Percentiles rank a stretch among this genome's conserved stretches.
phyloP scores from a whole-genome alignment of 2,797 vertebrate species.

The Carcharodon carcharias region DNA sequence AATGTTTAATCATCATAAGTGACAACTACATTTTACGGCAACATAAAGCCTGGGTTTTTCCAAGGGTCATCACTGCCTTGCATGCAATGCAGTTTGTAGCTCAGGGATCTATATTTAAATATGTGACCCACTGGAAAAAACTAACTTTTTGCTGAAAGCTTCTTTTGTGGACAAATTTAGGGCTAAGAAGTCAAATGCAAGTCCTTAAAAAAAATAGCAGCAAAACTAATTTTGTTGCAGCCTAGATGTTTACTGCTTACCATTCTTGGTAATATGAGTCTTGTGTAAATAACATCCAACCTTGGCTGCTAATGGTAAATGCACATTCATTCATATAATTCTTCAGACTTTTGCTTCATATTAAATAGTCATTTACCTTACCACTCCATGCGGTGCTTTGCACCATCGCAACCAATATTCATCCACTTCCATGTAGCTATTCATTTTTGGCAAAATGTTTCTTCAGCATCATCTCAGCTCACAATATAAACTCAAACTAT shows the following conservation, averaged over 20 bases:
- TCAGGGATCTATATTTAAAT: constrained; percentile 72
- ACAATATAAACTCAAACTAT: background rate
- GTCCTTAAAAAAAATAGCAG: background rate
- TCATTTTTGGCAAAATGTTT: background rate
- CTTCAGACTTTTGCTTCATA: background rate
- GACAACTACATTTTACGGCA: constrained; percentile 33
- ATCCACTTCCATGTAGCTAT: background rate
- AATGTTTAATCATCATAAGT: constrained; percentile 43
- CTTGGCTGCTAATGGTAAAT: background rate
- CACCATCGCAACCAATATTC: background rate
- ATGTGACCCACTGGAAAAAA: constrained; percentile 38
- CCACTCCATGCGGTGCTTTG: background rate
- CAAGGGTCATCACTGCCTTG: constrained; percentile 51
- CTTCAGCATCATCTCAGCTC: background rate
- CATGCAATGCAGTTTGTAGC: constrained; percentile 55
- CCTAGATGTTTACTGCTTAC: background rate
- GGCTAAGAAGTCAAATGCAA: background rate
- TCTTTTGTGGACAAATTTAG: constrained; percentile 36
- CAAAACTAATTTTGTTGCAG: background rate
- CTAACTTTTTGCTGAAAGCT: constrained; percentile 16
- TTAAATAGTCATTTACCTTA: background rate
- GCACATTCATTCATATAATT: background rate
- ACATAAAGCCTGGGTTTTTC: constrained; percentile 46
- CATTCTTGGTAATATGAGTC: background rate
- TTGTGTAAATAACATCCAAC: background rate